Percentiles rank a stretch among this genome's conserved stretches.
Evolutionary conservation across 1,140 invertebrate species (phyloP).

Genomic region (Kradibia gibbosae): DNA sequence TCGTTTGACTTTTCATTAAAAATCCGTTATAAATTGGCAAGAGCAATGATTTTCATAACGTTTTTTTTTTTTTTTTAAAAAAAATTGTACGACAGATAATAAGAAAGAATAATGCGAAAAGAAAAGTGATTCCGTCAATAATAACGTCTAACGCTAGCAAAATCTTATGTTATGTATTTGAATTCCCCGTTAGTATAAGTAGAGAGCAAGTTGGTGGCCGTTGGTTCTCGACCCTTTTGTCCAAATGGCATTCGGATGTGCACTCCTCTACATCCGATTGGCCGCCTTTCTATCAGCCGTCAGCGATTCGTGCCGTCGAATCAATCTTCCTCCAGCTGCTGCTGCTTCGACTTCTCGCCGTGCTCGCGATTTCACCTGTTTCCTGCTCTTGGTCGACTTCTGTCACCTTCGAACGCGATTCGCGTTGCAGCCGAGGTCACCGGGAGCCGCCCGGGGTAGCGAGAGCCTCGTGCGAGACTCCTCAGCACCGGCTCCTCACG

Average conservation of each 20-base stretch:
- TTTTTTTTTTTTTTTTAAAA: no score
- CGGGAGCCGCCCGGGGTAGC: background rate
- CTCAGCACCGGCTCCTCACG: constrained; percentile 1
- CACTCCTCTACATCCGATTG: constrained; percentile 69
- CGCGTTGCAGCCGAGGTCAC: constrained; percentile 31
- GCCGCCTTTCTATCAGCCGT: constrained; percentile 68
- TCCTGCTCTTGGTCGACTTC: constrained; percentile 16
- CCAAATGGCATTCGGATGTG: constrained; percentile 72
- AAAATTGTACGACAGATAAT: constrained; percentile 52
- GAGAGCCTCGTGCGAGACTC: constrained; percentile 3
- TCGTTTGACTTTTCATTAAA: constrained; percentile 20
- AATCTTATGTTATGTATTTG: constrained; percentile 71
- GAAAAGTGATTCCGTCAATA: constrained; percentile 60
- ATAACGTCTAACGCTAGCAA: constrained; percentile 55
- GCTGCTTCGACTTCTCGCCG: constrained; percentile 25
- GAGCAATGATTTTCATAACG: background rate
- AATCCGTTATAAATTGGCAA: background rate
- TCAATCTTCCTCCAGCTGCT: constrained; percentile 44
- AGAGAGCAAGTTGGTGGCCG: constrained; percentile 72
- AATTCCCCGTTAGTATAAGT: constrained; percentile 74
- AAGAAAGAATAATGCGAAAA: constrained; percentile 45
- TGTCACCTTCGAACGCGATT: constrained; percentile 31
- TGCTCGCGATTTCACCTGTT: constrained; percentile 36
- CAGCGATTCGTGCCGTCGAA: constrained; percentile 53
- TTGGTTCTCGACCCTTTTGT: constrained; percentile 72